Percentiles rank a stretch among this genome's conserved stretches.
phyloP scores from a whole-genome alignment of 2,888 invertebrate species.

The Physocephala rufipes region DNA sequence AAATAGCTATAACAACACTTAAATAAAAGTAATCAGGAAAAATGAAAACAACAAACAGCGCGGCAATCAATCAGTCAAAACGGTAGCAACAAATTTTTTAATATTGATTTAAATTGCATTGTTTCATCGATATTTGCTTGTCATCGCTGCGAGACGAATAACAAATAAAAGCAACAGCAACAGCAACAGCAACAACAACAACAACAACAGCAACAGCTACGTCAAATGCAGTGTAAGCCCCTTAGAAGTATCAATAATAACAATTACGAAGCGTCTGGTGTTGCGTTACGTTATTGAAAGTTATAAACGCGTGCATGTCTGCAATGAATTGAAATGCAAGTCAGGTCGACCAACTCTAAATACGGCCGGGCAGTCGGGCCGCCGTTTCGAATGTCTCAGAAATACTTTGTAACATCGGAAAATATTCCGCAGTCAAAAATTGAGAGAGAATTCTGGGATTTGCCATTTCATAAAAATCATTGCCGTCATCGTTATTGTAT shows the following conservation, averaged over 20 bases:
- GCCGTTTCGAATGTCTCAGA: no score
- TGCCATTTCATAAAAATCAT: no score
- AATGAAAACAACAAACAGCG: slow-evolving; percentile 41
- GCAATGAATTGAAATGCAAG: slow-evolving; percentile 30
- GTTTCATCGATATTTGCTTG: slow-evolving; percentile 38
- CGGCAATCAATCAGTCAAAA: slow-evolving; percentile 37
- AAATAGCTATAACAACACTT: slow-evolving; percentile 29
- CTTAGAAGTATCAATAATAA: no score
- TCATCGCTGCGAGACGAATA: slow-evolving; percentile 41
- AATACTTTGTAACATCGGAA: no score
- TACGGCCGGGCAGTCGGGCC: background rate
- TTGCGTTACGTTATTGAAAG: slow-evolving; percentile 22
- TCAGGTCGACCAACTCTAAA: slow-evolving; percentile 9
- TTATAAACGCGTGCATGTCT: background rate
- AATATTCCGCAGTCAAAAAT: no score
- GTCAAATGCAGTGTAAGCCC: no score
- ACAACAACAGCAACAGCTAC: background rate
- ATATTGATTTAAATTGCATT: slow-evolving; percentile 29
- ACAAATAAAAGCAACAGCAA: slow-evolving; percentile 44
- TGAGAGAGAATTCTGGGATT: no score
- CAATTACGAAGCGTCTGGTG: slow-evolving; percentile 17
- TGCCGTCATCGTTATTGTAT: no score
- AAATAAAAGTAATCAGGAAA: slow-evolving; percentile 42
- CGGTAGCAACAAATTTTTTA: slow-evolving; percentile 21
- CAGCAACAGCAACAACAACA: slow-evolving; percentile 39